These are phyloP conservation scores for Sipha flava DNA, from an alignment of 1,140 invertebrate species.

Conservation along the genomic window DNA sequence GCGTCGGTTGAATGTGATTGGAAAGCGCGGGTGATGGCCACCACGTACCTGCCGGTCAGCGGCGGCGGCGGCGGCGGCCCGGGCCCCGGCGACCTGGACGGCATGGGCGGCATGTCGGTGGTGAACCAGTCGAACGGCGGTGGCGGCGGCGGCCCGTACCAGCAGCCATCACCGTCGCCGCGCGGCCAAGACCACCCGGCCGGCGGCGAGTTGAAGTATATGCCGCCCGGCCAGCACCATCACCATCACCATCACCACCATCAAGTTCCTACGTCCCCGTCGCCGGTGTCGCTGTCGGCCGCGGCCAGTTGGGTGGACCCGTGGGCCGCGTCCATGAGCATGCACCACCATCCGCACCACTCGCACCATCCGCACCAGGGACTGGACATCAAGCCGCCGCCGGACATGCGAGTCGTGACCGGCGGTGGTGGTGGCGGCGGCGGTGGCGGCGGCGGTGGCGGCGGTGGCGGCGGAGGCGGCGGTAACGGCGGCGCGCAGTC, in stretches of 20 bases:
- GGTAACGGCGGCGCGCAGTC: slow-evolving; percentile 53
- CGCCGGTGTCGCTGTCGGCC: slow-evolving; percentile 49
- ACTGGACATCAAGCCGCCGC: slow-evolving; percentile 45
- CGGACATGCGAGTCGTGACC: slow-evolving; percentile 46
- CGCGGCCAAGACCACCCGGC: slow-evolving; percentile 47
- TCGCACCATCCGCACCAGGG: slow-evolving; percentile 54
- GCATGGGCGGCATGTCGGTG: slow-evolving; percentile 53
- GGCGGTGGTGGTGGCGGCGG: slow-evolving; percentile 41
- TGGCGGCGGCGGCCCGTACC: slow-evolving; percentile 63
- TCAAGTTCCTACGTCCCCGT: slow-evolving; percentile 53
- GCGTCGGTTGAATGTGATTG: slow-evolving; percentile 32
- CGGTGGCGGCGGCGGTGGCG: slow-evolving; percentile 42
- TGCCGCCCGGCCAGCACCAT: slow-evolving; percentile 70
- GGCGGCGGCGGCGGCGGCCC: slow-evolving; percentile 58
- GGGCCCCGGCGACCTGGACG: slow-evolving; percentile 62
- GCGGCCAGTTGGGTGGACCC: slow-evolving; percentile 60
- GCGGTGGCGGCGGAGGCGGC: slow-evolving; percentile 41
- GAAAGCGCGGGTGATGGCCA: slow-evolving; percentile 60
- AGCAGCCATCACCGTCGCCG: slow-evolving; percentile 66
- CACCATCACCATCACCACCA: slow-evolving; percentile 62
- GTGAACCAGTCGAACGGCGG: slow-evolving; percentile 59
- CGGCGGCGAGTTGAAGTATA: slow-evolving; percentile 86
- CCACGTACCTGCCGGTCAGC: slow-evolving; percentile 68
- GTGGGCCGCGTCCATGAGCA: slow-evolving; percentile 63
- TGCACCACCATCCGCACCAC: slow-evolving; percentile 56